Base-by-base conservation (phyloP, 2,888 invertebrate genomes). In the Pelosia muscerda region DNA sequence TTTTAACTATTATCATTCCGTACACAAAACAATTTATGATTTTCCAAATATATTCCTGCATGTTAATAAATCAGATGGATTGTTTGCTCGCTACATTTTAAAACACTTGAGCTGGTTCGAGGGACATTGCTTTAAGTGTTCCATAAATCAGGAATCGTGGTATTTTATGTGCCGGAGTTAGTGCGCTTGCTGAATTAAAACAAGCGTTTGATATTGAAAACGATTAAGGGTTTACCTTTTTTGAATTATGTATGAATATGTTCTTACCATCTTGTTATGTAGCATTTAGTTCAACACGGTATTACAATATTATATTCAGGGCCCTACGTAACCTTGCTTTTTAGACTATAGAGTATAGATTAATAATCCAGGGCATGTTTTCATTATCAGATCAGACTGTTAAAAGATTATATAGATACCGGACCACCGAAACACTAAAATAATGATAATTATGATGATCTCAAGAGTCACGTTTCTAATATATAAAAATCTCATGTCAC, bases 111-210 rank as follows among this genome's bases (percentile, higher is more conserved):
- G 78, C 76, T 74, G 23, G 66, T 80, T 79, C 81, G 81, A 80
- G 82, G 84, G 85, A 84, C 87, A 86, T 87, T 84, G 86, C 86
- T 86, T 83, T 87, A 88, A 89, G 89, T 87, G 86, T 84, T 77
- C 78, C 75, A 88, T 90, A 90, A 90, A 90, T 90, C 90, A 87
- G 82, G 69, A 76, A 83, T 81, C 82, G 83, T 79, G 28, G 60
- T 54, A 67, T 63, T 78, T 78, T 73, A 80, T 72, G 68, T 63
- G 71, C 82, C 78, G 84, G 85, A 84, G 61, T 65, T 67, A 86
- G 77, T 74, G 79, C 78, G 82, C 81, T 83, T 78, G 73, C 77
- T 54, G 74, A 79, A 74, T 73, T 79, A 72, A 80, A 69, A 58
- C 66, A 57, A 38, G 66, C 65, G 59, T 81, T 75, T n/a, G 54